Base-by-base conservation (phyloP, 2,888 invertebrate genomes). In the Asteroscopus sphinx region DNA sequence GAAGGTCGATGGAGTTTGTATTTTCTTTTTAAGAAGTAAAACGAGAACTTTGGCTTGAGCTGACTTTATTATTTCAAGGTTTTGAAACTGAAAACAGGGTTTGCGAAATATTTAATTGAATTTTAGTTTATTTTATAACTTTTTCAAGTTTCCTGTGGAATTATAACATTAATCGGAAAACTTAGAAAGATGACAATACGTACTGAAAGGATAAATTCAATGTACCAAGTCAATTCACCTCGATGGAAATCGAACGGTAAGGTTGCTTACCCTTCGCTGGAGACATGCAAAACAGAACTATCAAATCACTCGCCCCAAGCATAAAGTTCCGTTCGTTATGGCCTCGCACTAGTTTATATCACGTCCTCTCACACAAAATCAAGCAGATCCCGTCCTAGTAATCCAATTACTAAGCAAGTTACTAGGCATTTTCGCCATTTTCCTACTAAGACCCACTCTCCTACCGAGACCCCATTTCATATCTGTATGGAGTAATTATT, bases 341-440 rank as follows among this genome's bases (percentile, higher is more conserved):
- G 11, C 11, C 39, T 36, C 46, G 16, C 32, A 53, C 33, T 42
- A 61, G 44, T 60, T 53, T 56, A 65, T 71, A 53, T 55, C 70
- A 64, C 53, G 33, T 51, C 39, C 51, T 71, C 57, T 61, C 52
- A 62, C 67, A 72, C 64, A 65, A 76, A 79, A 80, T 72, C 66
- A 69, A 72, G 66, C 28, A 73, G 62, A 60, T 63, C 57, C 56
- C 58, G 72, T 74, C 59, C 68, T 57, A 62, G 63, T 89, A 89
- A 90, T 91, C 89, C 88, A 91, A 91, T 91, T 91, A 91, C 79
- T 64, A 68, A 82, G 82, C 85, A 85, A 89, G 85, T 88, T 88
- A 90, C 87, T 83, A 81, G 81, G 77, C 79, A 77, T 81, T 91
- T 90, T 88, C 87, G 81, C 86, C 79, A 82, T 87, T 89, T 88